Conservation (phyloP, 2,113 vertebrate genomes). For the Heterotis niloticus region DNA sequence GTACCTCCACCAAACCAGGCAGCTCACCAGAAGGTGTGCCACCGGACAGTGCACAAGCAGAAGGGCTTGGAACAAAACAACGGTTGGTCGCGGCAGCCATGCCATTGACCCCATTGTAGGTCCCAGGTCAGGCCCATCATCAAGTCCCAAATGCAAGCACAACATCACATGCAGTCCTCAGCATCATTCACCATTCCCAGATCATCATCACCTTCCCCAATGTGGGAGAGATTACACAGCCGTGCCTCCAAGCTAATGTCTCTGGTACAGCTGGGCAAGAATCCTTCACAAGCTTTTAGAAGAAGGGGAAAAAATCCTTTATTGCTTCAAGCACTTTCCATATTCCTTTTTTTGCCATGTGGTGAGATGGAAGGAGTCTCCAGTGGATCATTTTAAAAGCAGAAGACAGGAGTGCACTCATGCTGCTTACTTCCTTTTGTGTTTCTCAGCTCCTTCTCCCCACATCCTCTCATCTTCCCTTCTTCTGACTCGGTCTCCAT, state of each 20-base stretch:
- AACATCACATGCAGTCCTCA: conserved; percentile 29
- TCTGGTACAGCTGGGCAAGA: conserved; percentile 35
- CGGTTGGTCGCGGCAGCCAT: not conserved
- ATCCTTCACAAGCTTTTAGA: conserved; percentile 34
- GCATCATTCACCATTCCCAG: conserved; percentile 43
- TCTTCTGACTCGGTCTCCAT: no score
- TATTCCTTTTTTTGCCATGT: no score
- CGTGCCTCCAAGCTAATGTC: conserved; percentile 41
- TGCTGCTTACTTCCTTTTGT: conserved; percentile 19
- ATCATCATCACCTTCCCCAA: conserved; percentile 34
- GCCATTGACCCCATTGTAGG: not conserved
- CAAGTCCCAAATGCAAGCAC: conserved; percentile 22
- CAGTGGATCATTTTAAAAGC: not conserved
- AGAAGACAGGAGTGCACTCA: not conserved
- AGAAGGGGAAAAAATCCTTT: conserved; percentile 22
- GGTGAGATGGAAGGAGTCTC: not conserved
- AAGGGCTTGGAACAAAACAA: no score
- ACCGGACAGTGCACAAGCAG: not conserved
- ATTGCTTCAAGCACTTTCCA: conserved; percentile 29
- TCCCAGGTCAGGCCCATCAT: conserved; percentile 11
- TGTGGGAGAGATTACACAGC: conserved; percentile 44
- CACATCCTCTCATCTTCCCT: not conserved
- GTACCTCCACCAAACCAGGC: not conserved
- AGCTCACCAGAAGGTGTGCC: not conserved
- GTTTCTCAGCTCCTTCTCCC: conserved; percentile 15